A percentile compares a stretch with the other conserved stretches of the same genome.
Conservation (phyloP, 1,140 invertebrate genomes). For the Euura lappo region DNA sequence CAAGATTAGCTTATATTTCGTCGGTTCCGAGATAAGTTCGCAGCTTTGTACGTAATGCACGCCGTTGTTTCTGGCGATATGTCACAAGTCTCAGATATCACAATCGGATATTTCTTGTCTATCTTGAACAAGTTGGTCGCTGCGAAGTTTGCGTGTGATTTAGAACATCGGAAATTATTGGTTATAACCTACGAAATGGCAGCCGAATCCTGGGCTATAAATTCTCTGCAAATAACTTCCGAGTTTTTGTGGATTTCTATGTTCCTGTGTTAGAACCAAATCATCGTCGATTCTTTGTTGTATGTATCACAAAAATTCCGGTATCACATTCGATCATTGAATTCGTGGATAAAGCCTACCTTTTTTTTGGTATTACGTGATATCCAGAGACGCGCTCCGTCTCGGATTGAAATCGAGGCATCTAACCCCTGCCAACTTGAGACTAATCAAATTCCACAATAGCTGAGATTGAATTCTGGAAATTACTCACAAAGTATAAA, state of each 20-base stretch:
- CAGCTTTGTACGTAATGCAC: neutral
- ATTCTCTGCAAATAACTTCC: too few relatives aligned
- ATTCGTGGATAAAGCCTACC: neutral
- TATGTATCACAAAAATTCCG: too few relatives aligned
- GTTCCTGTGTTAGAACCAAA: too few relatives aligned
- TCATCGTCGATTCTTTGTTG: too few relatives aligned
- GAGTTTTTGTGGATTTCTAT: too few relatives aligned
- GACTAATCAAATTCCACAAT: slow-evolving; percentile 1
- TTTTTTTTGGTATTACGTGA: neutral
- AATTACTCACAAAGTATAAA: neutral
- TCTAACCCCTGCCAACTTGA: neutral
- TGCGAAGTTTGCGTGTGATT: neutral
- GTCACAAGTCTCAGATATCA: neutral
- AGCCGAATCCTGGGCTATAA: neutral
- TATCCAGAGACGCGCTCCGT: neutral
- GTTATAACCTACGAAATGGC: neutral
- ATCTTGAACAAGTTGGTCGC: neutral
- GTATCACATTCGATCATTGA: neutral
- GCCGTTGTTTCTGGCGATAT: neutral
- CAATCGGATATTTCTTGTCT: neutral
- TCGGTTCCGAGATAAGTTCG: neutral
- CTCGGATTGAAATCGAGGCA: neutral
- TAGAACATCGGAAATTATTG: neutral
- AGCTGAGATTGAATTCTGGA: slow-evolving; percentile 2
- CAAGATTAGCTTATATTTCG: neutral